Conservation (phyloP, 2,113 vertebrate genomes). For the Lates calcarifer region DNA sequence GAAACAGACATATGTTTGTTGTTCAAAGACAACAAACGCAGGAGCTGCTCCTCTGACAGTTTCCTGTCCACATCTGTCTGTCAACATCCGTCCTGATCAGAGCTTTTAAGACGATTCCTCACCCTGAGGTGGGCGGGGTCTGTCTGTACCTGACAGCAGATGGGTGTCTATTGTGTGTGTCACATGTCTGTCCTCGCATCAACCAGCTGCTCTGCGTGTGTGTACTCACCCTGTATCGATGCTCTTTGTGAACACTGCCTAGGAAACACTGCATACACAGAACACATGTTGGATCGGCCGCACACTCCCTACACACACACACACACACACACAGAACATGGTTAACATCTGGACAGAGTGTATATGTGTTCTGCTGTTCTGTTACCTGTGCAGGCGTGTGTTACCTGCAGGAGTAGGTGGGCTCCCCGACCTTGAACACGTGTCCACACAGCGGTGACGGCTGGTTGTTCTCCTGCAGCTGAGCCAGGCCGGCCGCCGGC, state of each 20-base stretch:
- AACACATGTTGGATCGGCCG: constrained; percentile 97
- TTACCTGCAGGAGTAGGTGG: constrained; percentile 99
- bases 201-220: background rate
- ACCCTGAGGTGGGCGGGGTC: background rate
- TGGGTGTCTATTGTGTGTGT: background rate
- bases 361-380: too few relatives aligned
- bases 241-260: constrained; percentile 94
- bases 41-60: too few relatives aligned
- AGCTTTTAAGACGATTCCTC: too few relatives aligned
- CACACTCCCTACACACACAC: constrained; percentile 89
- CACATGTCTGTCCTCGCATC: background rate
- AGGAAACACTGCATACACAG: constrained; percentile 99
- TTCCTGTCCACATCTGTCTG: too few relatives aligned
- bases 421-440: constrained; percentile 98
- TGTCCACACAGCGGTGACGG: constrained; percentile 96
- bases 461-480: constrained; percentile 92
- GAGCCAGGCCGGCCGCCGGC: constrained; percentile 89
- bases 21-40: too few relatives aligned
- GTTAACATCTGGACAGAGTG: too few relatives aligned
- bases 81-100: too few relatives aligned
- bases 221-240: constrained; percentile 93
- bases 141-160: background rate
- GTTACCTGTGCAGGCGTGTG: too few relatives aligned
- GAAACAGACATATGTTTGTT: too few relatives aligned
- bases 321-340: constrained; percentile 2